Evolutionary conservation across 2,888 invertebrate species (phyloP).

Genomic region (Tiliacea citrago): DNA sequence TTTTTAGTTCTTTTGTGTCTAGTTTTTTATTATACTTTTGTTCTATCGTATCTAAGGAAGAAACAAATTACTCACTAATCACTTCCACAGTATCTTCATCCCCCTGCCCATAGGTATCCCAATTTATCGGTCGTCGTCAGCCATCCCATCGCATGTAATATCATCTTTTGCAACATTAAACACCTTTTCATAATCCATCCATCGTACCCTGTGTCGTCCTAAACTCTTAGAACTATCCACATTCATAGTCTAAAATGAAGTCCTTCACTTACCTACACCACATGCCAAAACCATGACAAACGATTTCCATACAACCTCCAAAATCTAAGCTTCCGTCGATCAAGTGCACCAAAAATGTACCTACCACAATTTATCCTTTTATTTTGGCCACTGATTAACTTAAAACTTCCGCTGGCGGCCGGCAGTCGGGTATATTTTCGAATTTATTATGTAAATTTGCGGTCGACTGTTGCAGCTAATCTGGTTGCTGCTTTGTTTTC

Average conservation of each 20-base stretch:
- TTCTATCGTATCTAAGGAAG: not conserved
- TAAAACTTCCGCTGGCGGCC: constrained; percentile 37
- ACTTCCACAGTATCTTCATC: not conserved
- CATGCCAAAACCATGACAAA: not conserved
- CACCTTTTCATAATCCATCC: not conserved
- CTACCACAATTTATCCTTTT: constrained; percentile 3
- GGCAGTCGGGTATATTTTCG: constrained; percentile 46
- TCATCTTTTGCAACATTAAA: not conserved
- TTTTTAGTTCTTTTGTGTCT: no score
- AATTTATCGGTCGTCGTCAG: not conserved
- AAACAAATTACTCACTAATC: not conserved
- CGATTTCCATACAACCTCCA: not conserved
- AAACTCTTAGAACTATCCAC: not conserved
- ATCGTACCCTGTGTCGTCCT: not conserved
- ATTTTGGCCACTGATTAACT: constrained; percentile 42
- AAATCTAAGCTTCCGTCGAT: constrained; percentile 4
- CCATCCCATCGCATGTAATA: not conserved
- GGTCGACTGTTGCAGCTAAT: constrained; percentile 58
- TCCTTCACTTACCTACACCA: not conserved
- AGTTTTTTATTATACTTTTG: not conserved
- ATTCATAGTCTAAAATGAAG: not conserved
- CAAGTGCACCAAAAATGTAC: constrained; percentile 19
- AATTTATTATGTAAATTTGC: constrained; percentile 57
- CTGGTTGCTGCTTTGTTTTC: constrained; percentile 46
- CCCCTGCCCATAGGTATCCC: not conserved